Conservation (phyloP, 2,797 vertebrate genomes). For the Anguilla obscura region DNA sequence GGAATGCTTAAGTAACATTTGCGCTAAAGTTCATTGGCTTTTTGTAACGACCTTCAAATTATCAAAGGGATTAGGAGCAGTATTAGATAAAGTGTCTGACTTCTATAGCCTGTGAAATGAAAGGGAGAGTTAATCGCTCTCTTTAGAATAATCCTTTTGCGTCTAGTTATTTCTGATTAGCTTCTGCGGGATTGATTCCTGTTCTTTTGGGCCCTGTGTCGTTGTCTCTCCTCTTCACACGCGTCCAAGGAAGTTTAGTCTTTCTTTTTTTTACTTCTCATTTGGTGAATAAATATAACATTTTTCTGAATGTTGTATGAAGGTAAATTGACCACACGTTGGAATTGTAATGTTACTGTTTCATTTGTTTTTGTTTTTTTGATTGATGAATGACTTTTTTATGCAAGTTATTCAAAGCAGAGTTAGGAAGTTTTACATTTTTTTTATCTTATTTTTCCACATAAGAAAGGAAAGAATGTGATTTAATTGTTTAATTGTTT, state of each 20-base stretch:
- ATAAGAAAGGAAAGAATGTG: neutral
- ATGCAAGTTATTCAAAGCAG: too few relatives aligned
- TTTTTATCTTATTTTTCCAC: too few relatives aligned
- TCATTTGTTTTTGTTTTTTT: neutral
- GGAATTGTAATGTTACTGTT: neutral
- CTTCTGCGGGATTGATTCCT: slow-evolving; percentile 3
- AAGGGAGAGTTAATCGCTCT: slow-evolving; percentile 14
- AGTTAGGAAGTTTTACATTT: too few relatives aligned
- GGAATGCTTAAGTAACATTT: slow-evolving; percentile 57
- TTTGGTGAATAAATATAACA: neutral
- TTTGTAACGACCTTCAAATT: slow-evolving; percentile 42
- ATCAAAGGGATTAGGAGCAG: slow-evolving; percentile 56
- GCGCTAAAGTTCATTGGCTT: slow-evolving; percentile 53
- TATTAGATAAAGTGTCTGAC: slow-evolving; percentile 41
- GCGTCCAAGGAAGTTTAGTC: neutral
- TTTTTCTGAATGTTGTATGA: neutral
- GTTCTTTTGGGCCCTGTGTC: neutral
- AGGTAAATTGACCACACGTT: neutral
- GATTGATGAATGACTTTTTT: neutral
- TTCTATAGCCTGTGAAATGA: slow-evolving; percentile 16
- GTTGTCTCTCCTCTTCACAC: neutral
- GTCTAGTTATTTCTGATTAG: slow-evolving; percentile 4
- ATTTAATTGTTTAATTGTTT: too few relatives aligned
- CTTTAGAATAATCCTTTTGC: slow-evolving; percentile 19
- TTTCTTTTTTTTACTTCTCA: neutral